Base-by-base conservation (phyloP, 2,113 vertebrate species). In the Marcusenius ussheri region DNA sequence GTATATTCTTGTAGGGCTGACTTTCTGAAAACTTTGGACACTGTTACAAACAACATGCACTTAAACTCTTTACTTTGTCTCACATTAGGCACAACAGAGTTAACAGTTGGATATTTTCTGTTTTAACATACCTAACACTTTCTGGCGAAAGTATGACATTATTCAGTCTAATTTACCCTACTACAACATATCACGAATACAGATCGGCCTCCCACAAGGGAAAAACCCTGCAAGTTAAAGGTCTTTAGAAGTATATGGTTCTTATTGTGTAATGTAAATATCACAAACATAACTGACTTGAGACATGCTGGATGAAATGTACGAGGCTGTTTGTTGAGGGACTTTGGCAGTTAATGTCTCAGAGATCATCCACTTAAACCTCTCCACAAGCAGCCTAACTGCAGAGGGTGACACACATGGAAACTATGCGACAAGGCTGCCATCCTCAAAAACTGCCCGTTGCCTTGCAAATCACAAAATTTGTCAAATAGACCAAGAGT, bases 391-490 rank as follows among this genome's bases (percentile, higher is more conserved):
- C 87, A 5, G 24, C 6, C 31, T 45, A 19, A 49, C 62, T 70
- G 62, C 27, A 24, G 17, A 62, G 53, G 87, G 27, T 88, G 87
- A 88, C 87, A 88, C 87, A 88, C 51, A 88, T 10, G 87, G 87
- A 88, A 88, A 88, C 87, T 88, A 88, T 88, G 87, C 35, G 8
- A 45, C 42, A 8, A 27, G 35, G 53, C 2, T 17, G 31, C 50
- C 39, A 19, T 42, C 31, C 35, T 24, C 87, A 11, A 58, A n/a
- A 42, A 35, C 87, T 39, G 31, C 24, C 19, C 39, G 19, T 56
- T 42, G 51, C 27, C 53, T 88, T 88, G 53, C 53, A 58, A 51
- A 88, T 88, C 87, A 80, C 35, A 80, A 80, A 80, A 42, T 80
- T 19, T 80, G 74, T 80, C 74, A 80, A 80, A 80, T 80, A 80